Evolutionary conservation across 1,140 invertebrate species (phyloP), one percentile per base, ranked within the genome.

Genomic region (Trachelipus rathkii): DNA sequence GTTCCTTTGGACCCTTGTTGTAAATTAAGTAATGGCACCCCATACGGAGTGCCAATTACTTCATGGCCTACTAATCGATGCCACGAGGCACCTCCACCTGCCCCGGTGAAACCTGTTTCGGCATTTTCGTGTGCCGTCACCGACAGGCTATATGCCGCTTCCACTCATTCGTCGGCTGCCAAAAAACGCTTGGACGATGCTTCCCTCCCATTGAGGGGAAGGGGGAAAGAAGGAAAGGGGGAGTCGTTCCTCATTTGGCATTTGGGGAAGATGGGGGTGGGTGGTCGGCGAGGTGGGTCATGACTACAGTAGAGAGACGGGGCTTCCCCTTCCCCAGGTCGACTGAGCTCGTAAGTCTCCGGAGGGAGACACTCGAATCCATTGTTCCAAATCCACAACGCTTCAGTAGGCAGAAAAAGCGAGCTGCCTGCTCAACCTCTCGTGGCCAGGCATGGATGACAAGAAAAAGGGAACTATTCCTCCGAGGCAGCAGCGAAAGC

Each of bases 81-180:
- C 71, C 60, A 75, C 44, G 9, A 74, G 33, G 33, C 75, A 9
- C 46, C 53, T 24, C 50, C 67, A 15, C 44, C 72, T 5, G 8
- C 76, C 50, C 50, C 50, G 11, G 50, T 60, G 19, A 60, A 60
- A 33, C 77, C 75, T 71, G 75, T 75, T 33, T 78, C 74, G n/a
- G 72, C 79, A 73, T 77, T 73, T 72, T 73, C 75, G 10, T 33
- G 71, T 77, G 78, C 72, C n/a, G 77, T 79, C 44, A 78, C 78
- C 50, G 85, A 86, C 72, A 84, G 87, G 44, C 81, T 89, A 44
- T 88, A 88, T 74, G 83, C 85, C 5, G 87, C 87, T 77, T 86
- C 86, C 19, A 89, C 88, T 15, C 88, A 87, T 83, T 86, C 88
- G 9, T 89, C 87, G 13, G 82, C 87, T 15, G 87, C 88, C 79